These are phyloP conservation scores for Hexactinellida sp. DNA, from an alignment of 37 sponge, comb jelly and placozoan genomes.

Conservation along the genomic window DNA sequence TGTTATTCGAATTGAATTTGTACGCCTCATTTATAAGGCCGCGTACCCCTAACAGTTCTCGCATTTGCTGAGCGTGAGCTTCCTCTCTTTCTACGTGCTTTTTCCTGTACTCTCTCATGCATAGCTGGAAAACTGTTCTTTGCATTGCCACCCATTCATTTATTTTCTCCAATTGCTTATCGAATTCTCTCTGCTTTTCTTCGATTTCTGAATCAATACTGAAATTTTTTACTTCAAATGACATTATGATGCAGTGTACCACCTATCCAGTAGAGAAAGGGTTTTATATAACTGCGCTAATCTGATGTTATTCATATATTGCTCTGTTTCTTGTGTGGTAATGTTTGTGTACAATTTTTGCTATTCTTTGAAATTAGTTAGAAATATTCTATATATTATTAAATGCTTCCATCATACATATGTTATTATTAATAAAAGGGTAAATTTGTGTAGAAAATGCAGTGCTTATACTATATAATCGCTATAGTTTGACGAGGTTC, in stretches of 20 bases:
- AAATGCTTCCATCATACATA: too few relatives aligned
- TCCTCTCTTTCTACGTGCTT: background rate
- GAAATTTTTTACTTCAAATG: background rate
- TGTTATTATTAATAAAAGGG: too few relatives aligned
- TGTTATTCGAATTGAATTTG: background rate
- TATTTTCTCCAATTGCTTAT: background rate
- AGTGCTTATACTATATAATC: too few relatives aligned
- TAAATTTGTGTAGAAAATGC: too few relatives aligned
- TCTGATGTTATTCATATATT: too few relatives aligned
- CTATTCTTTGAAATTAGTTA: too few relatives aligned
- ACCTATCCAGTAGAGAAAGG: too few relatives aligned
- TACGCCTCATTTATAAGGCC: background rate
- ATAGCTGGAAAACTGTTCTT: background rate
- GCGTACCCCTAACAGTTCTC: background rate
- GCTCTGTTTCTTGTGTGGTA: too few relatives aligned
- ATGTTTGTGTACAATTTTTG: too few relatives aligned
- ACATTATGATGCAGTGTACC: too few relatives aligned
- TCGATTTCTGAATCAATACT: background rate
- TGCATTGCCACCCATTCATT: background rate
- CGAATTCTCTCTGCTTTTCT: background rate
- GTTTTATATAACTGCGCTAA: too few relatives aligned
- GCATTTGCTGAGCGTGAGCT: background rate
- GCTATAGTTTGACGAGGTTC: background rate
- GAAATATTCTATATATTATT: too few relatives aligned
- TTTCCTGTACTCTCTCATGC: background rate